phyloP scores from a whole-genome alignment of 2,888 invertebrate species.

The Limnephilus rhombicus region DNA sequence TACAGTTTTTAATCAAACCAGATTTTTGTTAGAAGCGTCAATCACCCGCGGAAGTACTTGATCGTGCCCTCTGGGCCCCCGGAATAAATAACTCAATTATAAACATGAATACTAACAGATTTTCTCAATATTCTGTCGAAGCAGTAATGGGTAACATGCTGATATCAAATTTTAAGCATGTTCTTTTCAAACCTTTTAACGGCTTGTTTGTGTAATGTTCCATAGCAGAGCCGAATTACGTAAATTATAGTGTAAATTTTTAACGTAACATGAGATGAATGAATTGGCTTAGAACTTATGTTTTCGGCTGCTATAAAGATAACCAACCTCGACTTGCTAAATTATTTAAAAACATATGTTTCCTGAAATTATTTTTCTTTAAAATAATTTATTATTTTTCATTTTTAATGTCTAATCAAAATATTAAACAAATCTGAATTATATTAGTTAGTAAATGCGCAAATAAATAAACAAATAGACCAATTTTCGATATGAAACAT shows the following conservation, averaged over 20 bases:
- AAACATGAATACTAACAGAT: too few species aligned
- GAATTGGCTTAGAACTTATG: too few species aligned
- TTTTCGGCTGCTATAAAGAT: too few species aligned
- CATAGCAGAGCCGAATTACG: neutral
- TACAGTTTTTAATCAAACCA: conserved; percentile 2
- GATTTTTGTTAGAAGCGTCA: neutral
- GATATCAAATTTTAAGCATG: neutral
- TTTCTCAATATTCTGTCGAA: neutral
- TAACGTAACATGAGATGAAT: neutral
- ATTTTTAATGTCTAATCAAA: too few species aligned
- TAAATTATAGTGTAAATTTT: neutral
- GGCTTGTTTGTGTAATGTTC: neutral
- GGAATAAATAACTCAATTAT: neutral
- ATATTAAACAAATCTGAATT: too few species aligned
- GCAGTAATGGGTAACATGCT: neutral
- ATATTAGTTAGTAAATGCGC: too few species aligned
- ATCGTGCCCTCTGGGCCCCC: neutral
- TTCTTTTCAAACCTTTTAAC: neutral
- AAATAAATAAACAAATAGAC: too few species aligned
- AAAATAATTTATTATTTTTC: too few species aligned
- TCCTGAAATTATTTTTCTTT: too few species aligned
- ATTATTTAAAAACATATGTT: too few species aligned
- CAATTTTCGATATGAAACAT: too few species aligned
- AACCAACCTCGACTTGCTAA: too few species aligned
- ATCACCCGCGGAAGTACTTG: neutral